Evolutionary conservation across 2,797 vertebrate genomes (phyloP).

Genomic region (Anniella stebbinsi): DNA sequence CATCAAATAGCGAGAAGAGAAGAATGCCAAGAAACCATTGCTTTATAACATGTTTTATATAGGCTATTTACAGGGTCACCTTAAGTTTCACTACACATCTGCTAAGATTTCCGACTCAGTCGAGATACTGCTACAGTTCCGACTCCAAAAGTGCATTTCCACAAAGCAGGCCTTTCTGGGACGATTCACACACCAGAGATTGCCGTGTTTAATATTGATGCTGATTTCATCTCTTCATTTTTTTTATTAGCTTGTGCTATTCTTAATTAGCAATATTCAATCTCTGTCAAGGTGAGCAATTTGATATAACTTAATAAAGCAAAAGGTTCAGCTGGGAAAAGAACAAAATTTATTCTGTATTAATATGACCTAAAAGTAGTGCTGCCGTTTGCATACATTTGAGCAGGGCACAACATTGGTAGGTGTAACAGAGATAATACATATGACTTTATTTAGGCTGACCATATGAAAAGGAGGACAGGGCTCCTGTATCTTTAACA

Average conservation of each 20-base stretch:
- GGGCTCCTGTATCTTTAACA: too few relatives aligned
- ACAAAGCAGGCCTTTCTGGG: slow-evolving; percentile 56
- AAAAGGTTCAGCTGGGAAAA: slow-evolving; percentile 64
- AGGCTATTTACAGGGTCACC: slow-evolving; percentile 77
- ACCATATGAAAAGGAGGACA: too few relatives aligned
- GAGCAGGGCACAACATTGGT: background rate
- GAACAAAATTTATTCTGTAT: slow-evolving; percentile 67
- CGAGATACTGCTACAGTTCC: slow-evolving; percentile 58
- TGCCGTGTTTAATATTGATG: slow-evolving; percentile 71
- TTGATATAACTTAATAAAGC: slow-evolving; percentile 65
- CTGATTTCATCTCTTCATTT: slow-evolving; percentile 68
- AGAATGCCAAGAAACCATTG: slow-evolving; percentile 59
- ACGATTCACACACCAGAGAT: slow-evolving; percentile 52
- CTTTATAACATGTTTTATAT: slow-evolving; percentile 69
- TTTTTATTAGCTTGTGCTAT: slow-evolving; percentile 60
- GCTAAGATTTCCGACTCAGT: slow-evolving; percentile 65
- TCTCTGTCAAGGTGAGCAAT: slow-evolving; percentile 73
- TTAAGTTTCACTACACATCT: slow-evolving; percentile 69
- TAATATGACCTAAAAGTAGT: slow-evolving; percentile 46
- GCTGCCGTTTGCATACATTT: slow-evolving; percentile 11
- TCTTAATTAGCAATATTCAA: slow-evolving; percentile 71
- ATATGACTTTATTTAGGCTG: too few relatives aligned
- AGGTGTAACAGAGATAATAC: background rate
- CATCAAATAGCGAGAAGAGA: slow-evolving; percentile 67
- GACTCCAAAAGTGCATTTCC: slow-evolving; percentile 60